phyloP scores from a whole-genome alignment of 1,140 invertebrate species.

The Lepidotrigona ventralis region DNA sequence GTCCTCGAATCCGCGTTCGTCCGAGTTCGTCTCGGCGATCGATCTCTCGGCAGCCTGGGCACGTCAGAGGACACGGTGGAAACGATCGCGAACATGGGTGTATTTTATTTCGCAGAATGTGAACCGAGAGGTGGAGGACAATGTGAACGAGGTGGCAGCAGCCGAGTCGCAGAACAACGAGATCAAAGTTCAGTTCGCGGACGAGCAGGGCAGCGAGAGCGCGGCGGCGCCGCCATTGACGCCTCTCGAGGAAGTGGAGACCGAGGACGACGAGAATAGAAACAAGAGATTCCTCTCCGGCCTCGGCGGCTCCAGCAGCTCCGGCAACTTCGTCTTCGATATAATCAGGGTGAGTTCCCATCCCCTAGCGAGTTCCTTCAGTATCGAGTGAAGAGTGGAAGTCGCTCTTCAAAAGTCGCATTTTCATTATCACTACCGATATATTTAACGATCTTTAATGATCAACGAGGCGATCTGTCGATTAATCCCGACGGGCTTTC shows the following conservation, averaged over 20 bases:
- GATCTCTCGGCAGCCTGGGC: neutral
- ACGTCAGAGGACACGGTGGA: too few relatives aligned
- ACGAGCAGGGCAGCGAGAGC: slow-evolving; percentile 80
- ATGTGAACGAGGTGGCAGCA: slow-evolving; percentile 76
- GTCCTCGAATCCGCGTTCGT: neutral
- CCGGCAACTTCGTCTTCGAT: slow-evolving; percentile 92
- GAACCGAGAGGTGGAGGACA: slow-evolving; percentile 78
- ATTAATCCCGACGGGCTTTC: too few relatives aligned
- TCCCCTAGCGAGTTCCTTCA: too few relatives aligned
- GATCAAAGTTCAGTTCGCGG: slow-evolving; percentile 83
- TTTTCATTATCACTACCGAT: neutral
- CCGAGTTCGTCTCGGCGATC: neutral
- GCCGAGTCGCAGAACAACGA: slow-evolving; percentile 84
- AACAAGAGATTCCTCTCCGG: slow-evolving; percentile 88
- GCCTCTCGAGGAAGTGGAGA: slow-evolving; percentile 82
- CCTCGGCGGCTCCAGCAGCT: slow-evolving; percentile 80
- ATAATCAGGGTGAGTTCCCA: slow-evolving; percentile 88
- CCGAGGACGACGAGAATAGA: slow-evolving; percentile 87
- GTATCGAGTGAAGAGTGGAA: slow-evolving; percentile 28
- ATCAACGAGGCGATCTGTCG: neutral
- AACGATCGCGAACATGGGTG: slow-evolving; percentile 4
- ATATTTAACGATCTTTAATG: neutral
- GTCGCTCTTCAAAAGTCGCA: neutral
- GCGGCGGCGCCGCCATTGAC: slow-evolving; percentile 77
- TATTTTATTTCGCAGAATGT: slow-evolving; percentile 70